These are phyloP conservation scores for Limnodromus scolopaceus DNA, from an alignment of 2,797 vertebrate genomes.

Conservation along the genomic window DNA sequence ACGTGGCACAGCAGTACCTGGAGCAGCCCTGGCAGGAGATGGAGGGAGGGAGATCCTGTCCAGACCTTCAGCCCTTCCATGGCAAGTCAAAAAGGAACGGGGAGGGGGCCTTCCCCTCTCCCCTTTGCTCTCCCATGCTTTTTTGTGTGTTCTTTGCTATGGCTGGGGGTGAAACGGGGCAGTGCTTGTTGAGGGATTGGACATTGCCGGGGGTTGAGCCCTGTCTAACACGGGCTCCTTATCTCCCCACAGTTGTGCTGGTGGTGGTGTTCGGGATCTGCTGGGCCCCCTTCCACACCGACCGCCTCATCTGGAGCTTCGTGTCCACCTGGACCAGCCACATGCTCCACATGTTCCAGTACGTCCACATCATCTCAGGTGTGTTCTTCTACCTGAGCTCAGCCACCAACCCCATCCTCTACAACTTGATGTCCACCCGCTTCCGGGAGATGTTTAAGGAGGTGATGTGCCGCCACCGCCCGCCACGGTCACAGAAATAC, in stretches of 20 bases:
- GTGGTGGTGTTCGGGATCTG: conserved; percentile 94
- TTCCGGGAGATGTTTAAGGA: conserved; percentile 94
- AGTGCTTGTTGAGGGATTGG: background rate
- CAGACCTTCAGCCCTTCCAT: background rate
- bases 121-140: background rate
- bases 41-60: background rate
- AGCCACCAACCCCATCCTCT: conserved; percentile 90
- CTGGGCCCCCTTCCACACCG: conserved; percentile 94
- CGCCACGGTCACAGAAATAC: conserved; percentile 50
- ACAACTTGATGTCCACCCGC: conserved; percentile 94
- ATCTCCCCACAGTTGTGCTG: conserved; percentile 82
- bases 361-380: conserved; percentile 88
- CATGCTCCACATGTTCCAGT: conserved; percentile 83
- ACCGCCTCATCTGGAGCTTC: conserved; percentile 94
- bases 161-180: accelerated
- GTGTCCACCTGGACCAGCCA: conserved; percentile 81
- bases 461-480: conserved; percentile 81
- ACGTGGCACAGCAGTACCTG: accelerated
- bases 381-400: conserved; percentile 95
- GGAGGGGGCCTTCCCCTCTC: background rate
- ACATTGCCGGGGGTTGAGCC: accelerated
- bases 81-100: background rate
- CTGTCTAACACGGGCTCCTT: background rate
- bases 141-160: background rate
- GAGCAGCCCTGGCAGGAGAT: background rate